A percentile compares a stretch with the other conserved stretches of the same genome.
Conservation (phyloP, 2,113 vertebrate genomes). For the Corydoras sp. region DNA sequence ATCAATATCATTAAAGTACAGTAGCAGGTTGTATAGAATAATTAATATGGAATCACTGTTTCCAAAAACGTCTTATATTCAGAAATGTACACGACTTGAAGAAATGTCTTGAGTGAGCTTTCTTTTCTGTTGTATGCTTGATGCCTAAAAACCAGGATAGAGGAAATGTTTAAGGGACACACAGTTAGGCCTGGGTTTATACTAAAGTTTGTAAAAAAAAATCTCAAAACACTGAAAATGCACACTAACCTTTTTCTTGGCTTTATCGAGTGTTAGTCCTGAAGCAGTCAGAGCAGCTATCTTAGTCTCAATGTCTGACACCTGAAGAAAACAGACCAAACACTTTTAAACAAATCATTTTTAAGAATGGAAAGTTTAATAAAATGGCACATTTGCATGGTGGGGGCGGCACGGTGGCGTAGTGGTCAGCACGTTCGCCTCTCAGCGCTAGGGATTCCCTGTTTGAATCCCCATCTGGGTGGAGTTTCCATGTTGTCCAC, state of each 20-base stretch:
- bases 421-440: too few relatives aligned
- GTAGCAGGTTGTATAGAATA: too few relatives aligned
- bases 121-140: constrained; percentile 54
- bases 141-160: constrained; percentile 44
- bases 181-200: neutral
- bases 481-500: too few relatives aligned
- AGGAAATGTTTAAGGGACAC: neutral
- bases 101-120: constrained; percentile 46
- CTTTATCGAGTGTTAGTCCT: constrained; percentile 63
- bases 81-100: constrained; percentile 44
- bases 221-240: neutral
- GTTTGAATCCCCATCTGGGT: too few relatives aligned
- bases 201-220: neutral
- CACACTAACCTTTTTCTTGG: constrained; percentile 67
- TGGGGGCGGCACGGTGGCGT: too few relatives aligned
- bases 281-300: constrained; percentile 75
- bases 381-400: too few relatives aligned
- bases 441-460: too few relatives aligned
- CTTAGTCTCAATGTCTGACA: constrained; percentile 83
- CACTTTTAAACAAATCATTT: too few relatives aligned
- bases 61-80: neutral
- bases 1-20: too few relatives aligned
- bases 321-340: constrained; percentile 55
- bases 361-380: neutral
- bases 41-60: too few relatives aligned